Evolutionary conservation across 2,113 vertebrate species (phyloP), one percentile per base, ranked within the genome.

Genomic region (Psittacula cyanocephala): DNA sequence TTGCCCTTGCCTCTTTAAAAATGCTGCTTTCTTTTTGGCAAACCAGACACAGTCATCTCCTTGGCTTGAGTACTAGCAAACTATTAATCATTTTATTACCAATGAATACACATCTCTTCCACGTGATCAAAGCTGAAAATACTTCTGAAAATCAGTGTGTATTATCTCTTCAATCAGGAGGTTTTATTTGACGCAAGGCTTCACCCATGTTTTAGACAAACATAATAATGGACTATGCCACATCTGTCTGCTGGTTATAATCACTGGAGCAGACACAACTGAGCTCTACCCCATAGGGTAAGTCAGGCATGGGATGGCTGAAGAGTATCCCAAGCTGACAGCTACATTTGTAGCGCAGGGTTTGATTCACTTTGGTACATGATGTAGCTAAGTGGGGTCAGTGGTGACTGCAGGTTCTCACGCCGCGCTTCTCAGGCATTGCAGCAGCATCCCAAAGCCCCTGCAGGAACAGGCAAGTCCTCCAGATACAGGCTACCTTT

Each of bases 231-330:
- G 62, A 68, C 27, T 72, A 14, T 24, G 18, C 53, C 29, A 65
- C n/a, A 83, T 25, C 44, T 80, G 6, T 46, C 53, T 80, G 35
- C 31, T 60, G 62, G 59, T 41, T 25, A 50, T 2, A 13, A 57
- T 53, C n/a, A 28, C 59, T 47, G 64, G 22, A 57, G 46, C 39
- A 5, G 8, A 31, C 0, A 0, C 39, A 88, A 33, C 57, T 14
- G 35, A 86, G 29, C 29, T 63, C 18, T 59, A 82, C 3, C 11
- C 17, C 39, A 50, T 3, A 33, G 47, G 29, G 12, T 43, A 64
- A 69, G 16, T 39, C 29, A 37, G 19, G 35, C n/a, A 46, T 12
- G 28, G 31, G 37, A 17, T 79, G 9, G 35, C 47, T 85, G 70
- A 67, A 59, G 33, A 63, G 67, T 6, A 65, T 17, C 29, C 41